Percentiles rank a stretch among this genome's conserved stretches.
Evolutionary conservation across 2,797 vertebrate genomes (phyloP).

Genomic region (Mormyrops attenuatus): DNA sequence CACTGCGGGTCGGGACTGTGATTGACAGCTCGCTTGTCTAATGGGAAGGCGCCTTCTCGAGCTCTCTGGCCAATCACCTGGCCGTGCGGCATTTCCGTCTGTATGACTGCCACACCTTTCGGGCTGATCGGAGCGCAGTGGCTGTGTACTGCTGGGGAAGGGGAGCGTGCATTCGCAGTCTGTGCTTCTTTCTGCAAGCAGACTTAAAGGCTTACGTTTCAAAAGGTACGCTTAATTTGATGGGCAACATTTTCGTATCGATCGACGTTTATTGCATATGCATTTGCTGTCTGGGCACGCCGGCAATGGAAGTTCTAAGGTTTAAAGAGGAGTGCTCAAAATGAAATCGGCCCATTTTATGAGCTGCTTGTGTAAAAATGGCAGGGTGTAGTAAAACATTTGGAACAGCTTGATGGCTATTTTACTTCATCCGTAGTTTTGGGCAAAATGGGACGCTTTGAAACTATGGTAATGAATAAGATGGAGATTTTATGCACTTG

Average conservation of each 20-base stretch:
- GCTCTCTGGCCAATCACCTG: constrained; percentile 27
- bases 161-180: background rate
- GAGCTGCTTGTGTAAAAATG: background rate
- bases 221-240: constrained; percentile 9
- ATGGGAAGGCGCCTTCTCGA: constrained; percentile 12
- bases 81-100: background rate
- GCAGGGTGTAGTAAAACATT: background rate
- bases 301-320: background rate
- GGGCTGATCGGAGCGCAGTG: background rate
- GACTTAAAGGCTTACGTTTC: background rate
- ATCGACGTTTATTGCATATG: background rate
- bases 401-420: background rate
- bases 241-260: background rate
- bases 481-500: background rate
- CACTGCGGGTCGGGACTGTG: constrained; percentile 5
- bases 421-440: background rate
- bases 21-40: constrained; percentile 28
- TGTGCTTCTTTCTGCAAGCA: background rate
- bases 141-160: background rate
- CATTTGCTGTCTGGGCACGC: background rate
- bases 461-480: background rate
- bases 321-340: background rate
- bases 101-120: constrained; percentile 26
- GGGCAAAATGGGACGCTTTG: background rate
- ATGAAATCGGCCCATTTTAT: background rate